Percentiles rank a stretch among this genome's conserved stretches.
Evolutionary conservation across 2,113 vertebrate species (phyloP).

Genomic region (Ailuropoda melanoleuca): DNA sequence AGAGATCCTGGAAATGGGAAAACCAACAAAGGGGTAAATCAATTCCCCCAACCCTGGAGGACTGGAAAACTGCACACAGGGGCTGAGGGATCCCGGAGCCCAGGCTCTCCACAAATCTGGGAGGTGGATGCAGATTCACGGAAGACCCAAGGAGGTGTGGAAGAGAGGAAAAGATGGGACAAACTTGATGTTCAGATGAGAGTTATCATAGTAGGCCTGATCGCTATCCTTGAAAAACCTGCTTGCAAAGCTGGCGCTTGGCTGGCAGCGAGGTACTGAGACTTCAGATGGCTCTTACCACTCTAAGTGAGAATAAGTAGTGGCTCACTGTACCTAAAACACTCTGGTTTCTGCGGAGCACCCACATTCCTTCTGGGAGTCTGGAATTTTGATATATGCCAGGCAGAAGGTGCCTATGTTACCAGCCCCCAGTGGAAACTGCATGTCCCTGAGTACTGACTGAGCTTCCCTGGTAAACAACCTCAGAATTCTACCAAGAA

Average conservation of each 20-base stretch:
- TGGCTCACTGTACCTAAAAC: background rate
- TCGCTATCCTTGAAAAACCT: background rate
- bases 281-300: background rate
- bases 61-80: background rate
- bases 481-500: background rate
- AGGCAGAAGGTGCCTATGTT: background rate
- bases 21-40: background rate
- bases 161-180: background rate
- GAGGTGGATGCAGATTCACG: background rate
- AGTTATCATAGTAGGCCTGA: background rate
- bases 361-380: background rate
- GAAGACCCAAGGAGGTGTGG: background rate
- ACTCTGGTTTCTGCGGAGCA: background rate
- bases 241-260: background rate
- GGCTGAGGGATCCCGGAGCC: background rate
- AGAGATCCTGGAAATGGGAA: background rate
- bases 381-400: background rate
- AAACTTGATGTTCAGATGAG: background rate
- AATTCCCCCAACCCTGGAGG: background rate
- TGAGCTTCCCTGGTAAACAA: background rate
- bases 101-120: background rate
- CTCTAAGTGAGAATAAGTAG: background rate
- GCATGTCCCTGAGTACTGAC: background rate
- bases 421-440: background rate
- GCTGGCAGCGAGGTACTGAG: background rate